phyloP scores from a whole-genome alignment of 1,140 invertebrate genomes.

The Ips nitidus region DNA sequence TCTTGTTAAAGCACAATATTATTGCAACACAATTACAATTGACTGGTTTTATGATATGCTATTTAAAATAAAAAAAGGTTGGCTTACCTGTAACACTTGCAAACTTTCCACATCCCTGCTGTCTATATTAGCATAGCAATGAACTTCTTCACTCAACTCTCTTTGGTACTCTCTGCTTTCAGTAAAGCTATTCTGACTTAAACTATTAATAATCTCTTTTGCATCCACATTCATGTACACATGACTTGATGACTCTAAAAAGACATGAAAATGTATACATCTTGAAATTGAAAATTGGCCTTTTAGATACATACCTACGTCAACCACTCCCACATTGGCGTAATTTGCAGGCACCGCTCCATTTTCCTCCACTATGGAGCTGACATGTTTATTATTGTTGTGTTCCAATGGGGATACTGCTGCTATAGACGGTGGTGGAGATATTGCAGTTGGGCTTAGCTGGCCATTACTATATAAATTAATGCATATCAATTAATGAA shows the following conservation, averaged over 20 bases:
- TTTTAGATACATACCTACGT: background rate
- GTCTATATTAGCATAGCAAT: constrained; percentile 69
- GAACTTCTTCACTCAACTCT: constrained; percentile 51
- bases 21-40: background rate
- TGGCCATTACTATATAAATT: constrained; percentile 44
- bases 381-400: constrained; percentile 51
- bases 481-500: no score
- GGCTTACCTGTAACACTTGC: constrained; percentile 35
- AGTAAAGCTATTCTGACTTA: constrained; percentile 22
- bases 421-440: constrained; percentile 36
- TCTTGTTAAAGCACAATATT: background rate
- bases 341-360: constrained; percentile 48
- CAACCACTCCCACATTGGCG: constrained; percentile 46
- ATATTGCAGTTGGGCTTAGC: constrained; percentile 41
- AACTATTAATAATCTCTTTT: constrained; percentile 34
- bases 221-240: constrained; percentile 69
- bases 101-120: constrained; percentile 60
- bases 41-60: background rate
- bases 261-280: background rate
- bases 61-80: background rate
- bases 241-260: constrained; percentile 53
- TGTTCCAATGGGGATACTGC: constrained; percentile 48
- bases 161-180: constrained; percentile 35
- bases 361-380: constrained; percentile 36
- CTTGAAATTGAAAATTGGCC: no score